Evolutionary conservation across 2,797 vertebrate genomes (phyloP).

Genomic region (Denticeps clupeoides): DNA sequence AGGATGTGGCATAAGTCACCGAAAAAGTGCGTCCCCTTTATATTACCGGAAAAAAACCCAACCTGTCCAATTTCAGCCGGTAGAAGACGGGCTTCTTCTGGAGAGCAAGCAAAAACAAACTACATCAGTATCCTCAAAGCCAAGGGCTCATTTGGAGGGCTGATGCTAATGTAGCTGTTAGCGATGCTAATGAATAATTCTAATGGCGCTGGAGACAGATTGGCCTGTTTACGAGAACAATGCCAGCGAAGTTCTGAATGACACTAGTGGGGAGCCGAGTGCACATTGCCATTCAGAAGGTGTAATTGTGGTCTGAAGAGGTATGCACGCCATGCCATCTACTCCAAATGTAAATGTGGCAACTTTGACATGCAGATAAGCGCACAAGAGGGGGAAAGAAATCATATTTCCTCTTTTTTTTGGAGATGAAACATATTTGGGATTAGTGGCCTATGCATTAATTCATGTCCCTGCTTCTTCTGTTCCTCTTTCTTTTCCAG

Average conservation of each 20-base stretch:
- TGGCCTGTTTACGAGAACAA: neutral
- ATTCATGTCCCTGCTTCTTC: neutral
- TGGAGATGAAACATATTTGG: conserved; percentile 29
- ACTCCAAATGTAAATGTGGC: neutral
- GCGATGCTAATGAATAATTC: no score
- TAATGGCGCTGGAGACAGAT: no score
- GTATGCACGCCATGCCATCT: conserved; percentile 8
- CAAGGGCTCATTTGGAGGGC: no score
- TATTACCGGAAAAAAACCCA: no score
- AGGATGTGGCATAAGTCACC: no score
- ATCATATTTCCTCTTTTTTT: conserved; percentile 20
- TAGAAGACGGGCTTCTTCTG: no score
- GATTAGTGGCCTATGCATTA: neutral
- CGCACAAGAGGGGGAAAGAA: neutral
- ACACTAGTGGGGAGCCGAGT: neutral
- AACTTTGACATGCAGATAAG: conserved; percentile 8
- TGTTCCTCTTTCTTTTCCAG: neutral
- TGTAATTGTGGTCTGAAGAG: neutral
- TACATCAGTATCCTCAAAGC: no score
- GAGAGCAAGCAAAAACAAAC: no score
- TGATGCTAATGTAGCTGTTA: no score
- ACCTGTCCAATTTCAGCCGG: no score
- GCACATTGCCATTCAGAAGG: conserved; percentile 8
- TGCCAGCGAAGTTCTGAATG: neutral
- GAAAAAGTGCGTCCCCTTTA: no score